Evolutionary conservation across 2,797 vertebrate genomes (phyloP).

Genomic region (Trachops cirrhosus): DNA sequence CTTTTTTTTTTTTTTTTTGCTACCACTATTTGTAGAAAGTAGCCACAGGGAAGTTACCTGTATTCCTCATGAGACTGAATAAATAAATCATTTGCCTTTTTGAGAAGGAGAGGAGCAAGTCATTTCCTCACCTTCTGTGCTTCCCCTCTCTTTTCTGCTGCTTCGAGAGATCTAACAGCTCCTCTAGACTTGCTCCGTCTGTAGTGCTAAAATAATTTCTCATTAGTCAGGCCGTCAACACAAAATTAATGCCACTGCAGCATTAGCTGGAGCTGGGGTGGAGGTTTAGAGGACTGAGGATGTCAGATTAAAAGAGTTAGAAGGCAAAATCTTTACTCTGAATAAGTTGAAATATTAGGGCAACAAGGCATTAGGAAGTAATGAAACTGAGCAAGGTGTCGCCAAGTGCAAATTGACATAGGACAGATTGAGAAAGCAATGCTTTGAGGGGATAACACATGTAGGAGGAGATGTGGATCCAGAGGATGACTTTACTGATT

Average conservation of each 20-base stretch:
- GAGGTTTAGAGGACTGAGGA: background rate
- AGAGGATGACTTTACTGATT: background rate
- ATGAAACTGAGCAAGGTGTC: background rate
- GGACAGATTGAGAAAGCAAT: background rate
- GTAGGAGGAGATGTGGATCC: background rate
- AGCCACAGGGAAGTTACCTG: slow-evolving; percentile 45
- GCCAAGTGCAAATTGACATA: slow-evolving; percentile 38
- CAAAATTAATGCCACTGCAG: background rate
- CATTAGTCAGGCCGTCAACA: slow-evolving; percentile 38
- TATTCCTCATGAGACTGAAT: slow-evolving; percentile 33
- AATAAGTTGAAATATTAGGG: slow-evolving; percentile 19
- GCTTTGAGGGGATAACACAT: background rate
- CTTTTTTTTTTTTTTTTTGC: slow-evolving; percentile 1
- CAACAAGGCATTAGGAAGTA: slow-evolving; percentile 7
- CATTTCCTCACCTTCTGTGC: slow-evolving; percentile 44
- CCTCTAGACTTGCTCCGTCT: slow-evolving; percentile 1
- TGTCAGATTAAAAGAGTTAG: background rate
- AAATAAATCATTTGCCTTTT: slow-evolving; percentile 61
- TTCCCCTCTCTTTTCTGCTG: slow-evolving; percentile 9
- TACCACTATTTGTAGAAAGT: slow-evolving; percentile 33
- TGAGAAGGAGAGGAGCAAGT: slow-evolving; percentile 21
- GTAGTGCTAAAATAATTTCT: slow-evolving; percentile 61
- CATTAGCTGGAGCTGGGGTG: background rate
- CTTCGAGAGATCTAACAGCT: slow-evolving; percentile 45
- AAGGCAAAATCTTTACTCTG: slow-evolving; percentile 32